phyloP scores from a whole-genome alignment of 1,140 invertebrate species.

The Idris sp. region DNA sequence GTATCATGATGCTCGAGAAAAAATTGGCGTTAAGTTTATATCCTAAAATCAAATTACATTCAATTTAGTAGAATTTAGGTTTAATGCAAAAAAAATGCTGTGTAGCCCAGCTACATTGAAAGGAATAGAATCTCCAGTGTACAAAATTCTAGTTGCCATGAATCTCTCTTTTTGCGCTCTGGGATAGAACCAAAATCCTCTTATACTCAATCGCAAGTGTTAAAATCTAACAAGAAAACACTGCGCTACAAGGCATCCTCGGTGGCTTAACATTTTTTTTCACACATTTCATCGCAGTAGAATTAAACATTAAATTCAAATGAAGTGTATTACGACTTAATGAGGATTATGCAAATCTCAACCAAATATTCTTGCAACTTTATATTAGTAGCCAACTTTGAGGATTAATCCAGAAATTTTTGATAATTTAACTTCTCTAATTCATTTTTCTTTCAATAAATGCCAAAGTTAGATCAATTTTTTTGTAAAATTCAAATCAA shows the following conservation, averaged over 20 bases:
- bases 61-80: constrained; percentile 61
- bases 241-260: constrained; percentile 21
- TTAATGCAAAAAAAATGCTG: constrained; percentile 23
- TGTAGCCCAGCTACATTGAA: constrained; percentile 23
- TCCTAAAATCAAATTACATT: constrained; percentile 67
- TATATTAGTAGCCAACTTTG: neutral
- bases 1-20: no score
- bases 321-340: constrained; percentile 42
- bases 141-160: constrained; percentile 39
- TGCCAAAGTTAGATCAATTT: no score
- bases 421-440: no score
- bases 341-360: constrained; percentile 26
- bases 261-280: constrained; percentile 22
- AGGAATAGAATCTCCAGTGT: constrained; percentile 36
- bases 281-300: constrained; percentile 1
- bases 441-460: no score
- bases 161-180: constrained; percentile 41
- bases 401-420: no score
- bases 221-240: constrained; percentile 48
- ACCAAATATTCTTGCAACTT: constrained; percentile 14
- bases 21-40: constrained; percentile 58
- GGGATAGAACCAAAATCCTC: constrained; percentile 58
- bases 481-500: no score
- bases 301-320: constrained; percentile 53
- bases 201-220: constrained; percentile 44